Evolutionary conservation across 2,113 vertebrate genomes (phyloP), one percentile per base, ranked within the genome.

Genomic region (Meriones unguiculatus): DNA sequence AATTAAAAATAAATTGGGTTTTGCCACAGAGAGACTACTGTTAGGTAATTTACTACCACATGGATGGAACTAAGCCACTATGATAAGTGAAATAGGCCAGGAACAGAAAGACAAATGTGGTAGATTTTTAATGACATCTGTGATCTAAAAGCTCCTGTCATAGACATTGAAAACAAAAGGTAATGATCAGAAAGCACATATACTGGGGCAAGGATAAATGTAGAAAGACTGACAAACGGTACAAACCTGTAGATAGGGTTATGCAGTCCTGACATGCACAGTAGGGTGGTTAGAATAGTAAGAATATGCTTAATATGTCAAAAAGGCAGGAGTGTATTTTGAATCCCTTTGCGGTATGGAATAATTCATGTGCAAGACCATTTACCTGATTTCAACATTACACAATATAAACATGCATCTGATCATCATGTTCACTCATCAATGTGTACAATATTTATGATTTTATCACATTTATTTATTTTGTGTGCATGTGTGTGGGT

Each of bases 81-180:
- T 1, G 10, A 22, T 64, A 65, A 86, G 7, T 86, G 62, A 85
- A 46, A 46, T 30, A 65, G 46, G 54, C 8, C 35, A 10, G 15
- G 13, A 38, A 65, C 38, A 46, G 13, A 13, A 32, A 64, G 3
- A 25, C 24, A 41, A 86, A 24, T 10, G 30, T n/a, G 24, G 4
- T 17, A 0, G 2, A n/a, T 25, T 4, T 62, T 41, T 4, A 30
- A 24, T 65, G 20, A 9, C 0, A 6, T 6, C 3, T 46, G 7
- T 6, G 65, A 14, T 84, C 35, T 38, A 67, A 32, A 86, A 38
- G 11, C 35, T 24, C 13, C 28, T 46, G 41, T 86, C 13, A 28
- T 30, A 30, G n/a, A 65, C 7, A 6, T 25, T 17, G 62, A 14
- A 20, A 7, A 62, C 20, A 64, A 8, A 67, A 20, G 8, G 14